phyloP scores from a whole-genome alignment of 2,888 invertebrate species.

The Archips crataeganus region DNA sequence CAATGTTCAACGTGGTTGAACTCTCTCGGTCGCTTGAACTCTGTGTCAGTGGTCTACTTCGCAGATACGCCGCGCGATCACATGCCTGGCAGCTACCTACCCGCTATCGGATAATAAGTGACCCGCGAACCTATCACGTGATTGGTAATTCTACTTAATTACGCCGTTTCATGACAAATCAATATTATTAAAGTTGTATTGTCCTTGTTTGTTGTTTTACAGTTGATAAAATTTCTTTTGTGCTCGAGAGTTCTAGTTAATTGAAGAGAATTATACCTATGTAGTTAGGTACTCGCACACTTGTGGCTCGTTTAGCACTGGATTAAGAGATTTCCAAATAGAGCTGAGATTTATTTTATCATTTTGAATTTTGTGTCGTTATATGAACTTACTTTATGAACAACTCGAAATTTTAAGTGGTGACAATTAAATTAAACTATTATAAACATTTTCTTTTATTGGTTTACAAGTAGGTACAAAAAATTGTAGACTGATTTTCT shows the following conservation, averaged over 20 bases:
- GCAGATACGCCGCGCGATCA: neutral
- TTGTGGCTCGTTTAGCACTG: too few species aligned
- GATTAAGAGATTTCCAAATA: too few species aligned
- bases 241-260: neutral
- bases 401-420: too few species aligned
- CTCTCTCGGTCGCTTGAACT: neutral
- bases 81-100: neutral
- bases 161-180: slow-evolving; percentile 4
- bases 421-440: too few species aligned
- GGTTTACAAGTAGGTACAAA: too few species aligned
- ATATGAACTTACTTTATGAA: too few species aligned
- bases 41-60: slow-evolving; percentile 5
- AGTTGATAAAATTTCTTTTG: slow-evolving; percentile 6
- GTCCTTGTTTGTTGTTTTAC: neutral
- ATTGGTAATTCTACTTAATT: neutral
- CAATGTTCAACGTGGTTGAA: neutral
- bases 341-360: too few species aligned
- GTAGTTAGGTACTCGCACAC: too few species aligned
- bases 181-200: neutral
- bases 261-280: too few species aligned
- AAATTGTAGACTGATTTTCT: too few species aligned
- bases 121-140: slow-evolving; percentile 1
- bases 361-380: too few species aligned
- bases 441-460: too few species aligned
- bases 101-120: neutral